Conservation (phyloP, 1,140 invertebrate genomes). For the Drosophila suzukii region DNA sequence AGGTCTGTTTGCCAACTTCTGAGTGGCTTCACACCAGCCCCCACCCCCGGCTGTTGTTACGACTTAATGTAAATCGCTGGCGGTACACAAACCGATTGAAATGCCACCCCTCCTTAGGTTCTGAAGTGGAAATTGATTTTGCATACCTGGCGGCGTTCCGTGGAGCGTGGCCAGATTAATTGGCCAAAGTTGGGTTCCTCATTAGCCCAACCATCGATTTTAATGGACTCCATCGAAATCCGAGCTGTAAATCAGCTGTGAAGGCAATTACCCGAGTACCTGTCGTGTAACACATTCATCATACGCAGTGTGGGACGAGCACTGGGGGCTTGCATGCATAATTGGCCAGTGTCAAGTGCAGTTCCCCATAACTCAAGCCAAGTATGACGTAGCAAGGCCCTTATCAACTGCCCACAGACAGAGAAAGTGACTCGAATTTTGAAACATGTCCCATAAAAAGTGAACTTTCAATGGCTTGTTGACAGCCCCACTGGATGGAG, state of each 20-base stretch:
- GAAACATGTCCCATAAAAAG: slow-evolving; percentile 48
- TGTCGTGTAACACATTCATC: slow-evolving; percentile 44
- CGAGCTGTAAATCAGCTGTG: slow-evolving; percentile 50
- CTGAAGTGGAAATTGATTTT: slow-evolving; percentile 61
- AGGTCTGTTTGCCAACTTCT: slow-evolving; percentile 64
- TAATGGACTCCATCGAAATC: slow-evolving; percentile 26
- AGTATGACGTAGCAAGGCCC: not conserved
- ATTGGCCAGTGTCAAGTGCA: slow-evolving; percentile 26
- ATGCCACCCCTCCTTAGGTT: slow-evolving; percentile 3
- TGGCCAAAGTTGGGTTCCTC: slow-evolving; percentile 63
- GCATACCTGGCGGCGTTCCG: slow-evolving; percentile 41
- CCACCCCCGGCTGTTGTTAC: slow-evolving; percentile 14
- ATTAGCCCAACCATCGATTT: slow-evolving; percentile 33
- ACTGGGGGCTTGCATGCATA: slow-evolving; percentile 36
- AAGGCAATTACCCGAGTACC: slow-evolving; percentile 13
- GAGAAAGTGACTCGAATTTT: slow-evolving; percentile 1
- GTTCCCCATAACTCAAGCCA: not conserved
- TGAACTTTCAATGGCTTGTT: slow-evolving; percentile 55
- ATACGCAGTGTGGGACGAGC: slow-evolving; percentile 55
- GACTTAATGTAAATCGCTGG: slow-evolving; percentile 49
- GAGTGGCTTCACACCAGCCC: slow-evolving; percentile 35
- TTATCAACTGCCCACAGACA: slow-evolving; percentile 21
- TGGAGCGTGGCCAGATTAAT: slow-evolving; percentile 59
- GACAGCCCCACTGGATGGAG: slow-evolving; percentile 28
- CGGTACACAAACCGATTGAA: slow-evolving; percentile 58